Base-by-base conservation (phyloP, 2,888 invertebrate species). In the Gastrophysa polygoni region DNA sequence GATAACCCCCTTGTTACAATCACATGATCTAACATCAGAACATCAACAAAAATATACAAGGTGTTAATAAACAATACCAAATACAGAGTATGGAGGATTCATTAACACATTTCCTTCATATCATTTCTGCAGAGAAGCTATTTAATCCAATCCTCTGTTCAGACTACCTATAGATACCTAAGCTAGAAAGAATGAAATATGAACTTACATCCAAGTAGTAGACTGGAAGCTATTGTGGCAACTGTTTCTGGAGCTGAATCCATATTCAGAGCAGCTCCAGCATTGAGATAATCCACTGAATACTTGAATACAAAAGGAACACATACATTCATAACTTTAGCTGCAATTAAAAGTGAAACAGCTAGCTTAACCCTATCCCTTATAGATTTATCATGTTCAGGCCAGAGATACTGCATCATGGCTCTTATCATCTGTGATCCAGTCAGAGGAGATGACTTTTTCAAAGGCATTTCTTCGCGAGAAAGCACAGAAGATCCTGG, bases 251-350 rank as follows among this genome's bases (percentile, higher is more conserved):
- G 90, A n/a, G 92, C 89, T 3, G 90, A 88, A 21, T 88, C 88
- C 86, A 94, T 87, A 60, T 89, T 90, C 11, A 96, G 80, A 1
- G 85, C 77, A 32, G 85, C 76, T 6, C 86, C 81, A 5, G 83
- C 82, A 77, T 96, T 96, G 66, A 98, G 87, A 70, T 88, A 88
- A 79, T 99, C 98, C 61, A 99, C 88, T 0, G 92, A 91, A 77
- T 93, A 91, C 82, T 98, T 98, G 82, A 99, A 97, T 60, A 98
- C 82, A 83, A 98, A 98, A 10, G 99, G 99, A 20, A 99, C 98
- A 50, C 89, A 84, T 1, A 98, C 95, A 75, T 94, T 98, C 77
- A 96, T 82, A 56, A 95, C 79, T 85, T 98, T 95, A 28, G 95
- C 93, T 43, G 91, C 89, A 55, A 91, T 86, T 55, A 95, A 83